phyloP scores from a whole-genome alignment of 2,113 vertebrate species.

The Austrofundulus limnaeus region DNA sequence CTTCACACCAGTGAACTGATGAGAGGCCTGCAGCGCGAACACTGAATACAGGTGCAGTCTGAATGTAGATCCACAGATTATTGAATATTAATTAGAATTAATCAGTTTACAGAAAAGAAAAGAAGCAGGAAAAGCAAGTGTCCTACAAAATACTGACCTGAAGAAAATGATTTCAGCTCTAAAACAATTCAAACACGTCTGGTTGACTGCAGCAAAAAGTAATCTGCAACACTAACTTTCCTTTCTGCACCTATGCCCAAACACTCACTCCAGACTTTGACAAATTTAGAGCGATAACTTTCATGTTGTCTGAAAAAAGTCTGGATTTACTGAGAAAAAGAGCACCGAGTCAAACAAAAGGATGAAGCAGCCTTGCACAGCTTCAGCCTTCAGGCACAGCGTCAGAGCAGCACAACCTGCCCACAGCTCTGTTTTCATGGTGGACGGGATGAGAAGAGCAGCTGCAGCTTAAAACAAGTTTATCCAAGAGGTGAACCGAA shows the following conservation, averaged over 20 bases:
- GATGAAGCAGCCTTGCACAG: neutral
- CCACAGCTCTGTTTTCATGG: neutral
- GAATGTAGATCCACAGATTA: neutral
- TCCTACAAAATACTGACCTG: neutral
- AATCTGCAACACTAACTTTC: constrained; percentile 5
- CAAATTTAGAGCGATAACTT: neutral
- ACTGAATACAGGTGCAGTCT: neutral
- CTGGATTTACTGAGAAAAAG: neutral
- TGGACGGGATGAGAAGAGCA: neutral
- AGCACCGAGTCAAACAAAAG: neutral
- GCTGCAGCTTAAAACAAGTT: neutral
- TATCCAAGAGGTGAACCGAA: neutral
- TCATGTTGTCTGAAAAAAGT: neutral
- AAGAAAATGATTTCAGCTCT: constrained; percentile 3
- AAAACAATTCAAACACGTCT: constrained; percentile 11
- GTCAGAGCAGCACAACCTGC: neutral
- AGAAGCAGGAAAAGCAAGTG: neutral
- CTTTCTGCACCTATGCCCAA: too few species aligned
- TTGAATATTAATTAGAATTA: neutral
- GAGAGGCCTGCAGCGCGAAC: constrained; percentile 20
- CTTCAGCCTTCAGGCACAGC: neutral
- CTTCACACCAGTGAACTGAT: constrained; percentile 33
- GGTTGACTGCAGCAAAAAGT: constrained; percentile 1
- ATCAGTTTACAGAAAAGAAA: constrained; percentile 1
- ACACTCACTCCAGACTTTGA: too few species aligned